These are phyloP conservation scores for Sylvia atricapilla DNA, from an alignment of 2,113 vertebrate species.

Conservation along the genomic window DNA sequence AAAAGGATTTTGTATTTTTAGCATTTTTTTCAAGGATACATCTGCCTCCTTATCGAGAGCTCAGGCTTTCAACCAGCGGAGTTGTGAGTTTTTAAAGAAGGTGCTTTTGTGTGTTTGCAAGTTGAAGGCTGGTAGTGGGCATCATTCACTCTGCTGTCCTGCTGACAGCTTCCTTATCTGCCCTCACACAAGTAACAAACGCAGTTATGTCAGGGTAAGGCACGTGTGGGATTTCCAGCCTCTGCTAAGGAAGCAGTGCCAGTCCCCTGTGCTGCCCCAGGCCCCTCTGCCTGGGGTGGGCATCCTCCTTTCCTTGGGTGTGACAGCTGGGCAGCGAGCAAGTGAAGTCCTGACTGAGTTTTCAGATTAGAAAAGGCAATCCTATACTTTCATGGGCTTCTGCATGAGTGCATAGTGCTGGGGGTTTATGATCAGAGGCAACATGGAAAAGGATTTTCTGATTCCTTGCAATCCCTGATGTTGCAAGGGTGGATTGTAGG, in stretches of 20 bases:
- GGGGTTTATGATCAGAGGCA: neutral
- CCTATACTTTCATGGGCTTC: neutral
- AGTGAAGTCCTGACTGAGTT: neutral
- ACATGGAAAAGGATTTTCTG: neutral
- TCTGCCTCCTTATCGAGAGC: neutral
- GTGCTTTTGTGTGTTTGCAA: neutral
- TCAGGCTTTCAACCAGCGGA: neutral
- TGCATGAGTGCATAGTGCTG: neutral
- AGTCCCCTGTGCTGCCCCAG: neutral
- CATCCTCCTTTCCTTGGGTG: neutral
- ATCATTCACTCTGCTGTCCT: neutral
- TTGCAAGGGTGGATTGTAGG: neutral
- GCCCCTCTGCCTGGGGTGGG: neutral
- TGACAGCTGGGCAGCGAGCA: neutral
- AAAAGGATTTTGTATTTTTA: slow-evolving; percentile 25
- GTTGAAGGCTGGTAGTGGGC: neutral
- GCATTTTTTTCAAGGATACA: neutral
- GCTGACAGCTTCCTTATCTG: neutral
- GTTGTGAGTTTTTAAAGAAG: neutral
- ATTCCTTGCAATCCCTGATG: neutral
- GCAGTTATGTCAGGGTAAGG: neutral
- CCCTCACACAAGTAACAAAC: neutral
- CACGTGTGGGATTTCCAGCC: neutral
- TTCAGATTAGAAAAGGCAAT: neutral
- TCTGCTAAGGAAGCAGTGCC: neutral